A percentile compares a stretch with the other conserved stretches of the same genome.
Conservation (phyloP, 2,797 vertebrate genomes). For the Lacerta viridis region DNA sequence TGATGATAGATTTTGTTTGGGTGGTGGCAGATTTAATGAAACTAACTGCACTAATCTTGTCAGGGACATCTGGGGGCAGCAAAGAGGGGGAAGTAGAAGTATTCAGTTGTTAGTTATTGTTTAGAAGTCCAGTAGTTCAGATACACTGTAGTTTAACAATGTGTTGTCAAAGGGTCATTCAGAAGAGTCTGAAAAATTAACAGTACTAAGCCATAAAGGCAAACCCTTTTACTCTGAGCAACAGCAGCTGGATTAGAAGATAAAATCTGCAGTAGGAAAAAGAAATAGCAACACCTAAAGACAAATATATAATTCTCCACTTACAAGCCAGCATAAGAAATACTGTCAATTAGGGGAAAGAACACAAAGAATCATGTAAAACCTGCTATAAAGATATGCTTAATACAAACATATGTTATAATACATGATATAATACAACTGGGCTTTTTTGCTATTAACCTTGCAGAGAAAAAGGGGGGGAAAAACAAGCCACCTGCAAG, state of each 20-base stretch:
- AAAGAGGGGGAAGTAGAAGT: not conserved
- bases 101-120: not conserved
- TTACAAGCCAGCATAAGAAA: not conserved
- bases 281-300: not conserved
- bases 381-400: not conserved
- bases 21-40: not conserved
- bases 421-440: not conserved
- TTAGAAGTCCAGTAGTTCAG: too few species aligned
- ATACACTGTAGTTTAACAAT: not conserved
- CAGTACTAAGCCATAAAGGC: not conserved
- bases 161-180: not conserved
- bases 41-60: not conserved
- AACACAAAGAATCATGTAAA: constrained; percentile 27
- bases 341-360: not conserved
- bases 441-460: not conserved
- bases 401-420: not conserved
- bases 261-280: not conserved
- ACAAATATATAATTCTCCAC: constrained; percentile 5
- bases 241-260: rapidly evolving
- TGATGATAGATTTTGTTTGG: not conserved
- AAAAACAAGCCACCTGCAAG: constrained; percentile 10
- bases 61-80: not conserved
- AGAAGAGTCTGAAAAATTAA: constrained; percentile 18
- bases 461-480: constrained; percentile 1
- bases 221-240: not conserved